Base-by-base conservation (phyloP, 2,113 vertebrate genomes). In the Chionodraco myersi region DNA sequence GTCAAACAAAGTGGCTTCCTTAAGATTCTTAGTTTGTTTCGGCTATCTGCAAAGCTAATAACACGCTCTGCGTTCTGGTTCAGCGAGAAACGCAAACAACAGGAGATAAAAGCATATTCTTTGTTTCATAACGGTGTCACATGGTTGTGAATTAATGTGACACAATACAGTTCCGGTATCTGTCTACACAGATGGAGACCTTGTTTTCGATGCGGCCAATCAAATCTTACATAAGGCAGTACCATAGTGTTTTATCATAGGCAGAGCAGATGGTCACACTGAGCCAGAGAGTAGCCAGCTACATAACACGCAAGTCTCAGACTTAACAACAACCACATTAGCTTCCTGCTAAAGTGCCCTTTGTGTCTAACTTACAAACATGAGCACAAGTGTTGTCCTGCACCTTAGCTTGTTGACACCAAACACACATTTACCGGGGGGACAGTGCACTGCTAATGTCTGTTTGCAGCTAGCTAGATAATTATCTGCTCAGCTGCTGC, bases 401-500 rank as follows among this genome's bases (percentile, higher is more conserved):
- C 41, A 59, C 16, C 16, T 7, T 10, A 14, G 51, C 15, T 30
- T 48, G 26, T 59, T 23, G 18, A 13, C 0, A 26, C 53, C 54
- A 51, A 44, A 51, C 45, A 41, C 16, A 51, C 30, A 21, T 59
- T 26, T n/a, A 36, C 3, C 5, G 3, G 8, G 18, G 30, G 5
- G 36, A 49, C 14, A 47, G 60, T 54, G 34, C 57, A 53, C 41
- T 26, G 34, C 62, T 68, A 41, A 41, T 41, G 36, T 41, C 36
- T 1, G 48, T 61, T 69, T 44, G 2, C 65, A 53, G 10, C 26
- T 15, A 13, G 14, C 57, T 13, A 26, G 51, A 52, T 41, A 57
- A 79, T 79, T 57, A 79, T 62, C 52, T 36, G 62, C 23, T 75
- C 23, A 48, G 44, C 16, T 49, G 73, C 53, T 21, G 44, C 53